phyloP scores from a whole-genome alignment of 2,888 invertebrate genomes.

The Megalurothrips usitatus region DNA sequence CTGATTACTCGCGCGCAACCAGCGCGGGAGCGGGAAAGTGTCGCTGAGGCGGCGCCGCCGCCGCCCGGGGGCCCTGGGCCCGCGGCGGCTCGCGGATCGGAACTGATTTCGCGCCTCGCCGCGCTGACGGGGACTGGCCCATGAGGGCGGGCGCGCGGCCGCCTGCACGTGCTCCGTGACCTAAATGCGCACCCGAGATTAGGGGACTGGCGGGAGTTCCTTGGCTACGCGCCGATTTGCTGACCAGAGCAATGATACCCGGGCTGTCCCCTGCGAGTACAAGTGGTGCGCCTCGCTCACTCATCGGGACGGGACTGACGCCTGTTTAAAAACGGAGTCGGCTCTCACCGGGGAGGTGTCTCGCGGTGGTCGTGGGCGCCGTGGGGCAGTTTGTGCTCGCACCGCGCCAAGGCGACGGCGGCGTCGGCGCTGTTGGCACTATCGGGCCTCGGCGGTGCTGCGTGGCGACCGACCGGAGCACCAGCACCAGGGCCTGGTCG shows the following conservation, averaged over 20 bases:
- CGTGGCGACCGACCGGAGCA: background rate
- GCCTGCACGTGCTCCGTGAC: background rate
- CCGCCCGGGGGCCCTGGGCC: background rate
- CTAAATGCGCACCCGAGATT: background rate
- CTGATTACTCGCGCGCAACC: conserved; percentile 24
- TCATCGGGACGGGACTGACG: too few species aligned
- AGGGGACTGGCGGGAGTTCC: too few species aligned
- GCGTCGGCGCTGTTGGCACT: too few species aligned
- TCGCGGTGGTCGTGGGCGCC: too few species aligned
- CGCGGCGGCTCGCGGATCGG: background rate
- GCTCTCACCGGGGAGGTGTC: too few species aligned
- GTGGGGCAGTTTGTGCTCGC: too few species aligned
- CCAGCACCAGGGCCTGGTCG: background rate
- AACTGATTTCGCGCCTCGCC: conserved; percentile 2
- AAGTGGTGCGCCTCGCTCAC: too few species aligned
- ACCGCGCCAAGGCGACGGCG: too few species aligned
- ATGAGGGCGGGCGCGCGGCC: background rate
- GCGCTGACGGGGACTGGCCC: background rate
- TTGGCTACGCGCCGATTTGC: too few species aligned
- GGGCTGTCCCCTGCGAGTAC: too few species aligned
- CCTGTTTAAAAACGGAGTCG: too few species aligned
- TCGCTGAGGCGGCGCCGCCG: background rate
- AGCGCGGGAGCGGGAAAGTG: conserved; percentile 6
- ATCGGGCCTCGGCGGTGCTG: background rate
- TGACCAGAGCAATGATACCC: too few species aligned